These are phyloP conservation scores for Mimumesa dahlbomi DNA, from an alignment of 2,888 invertebrate species.

Conservation along the genomic window DNA sequence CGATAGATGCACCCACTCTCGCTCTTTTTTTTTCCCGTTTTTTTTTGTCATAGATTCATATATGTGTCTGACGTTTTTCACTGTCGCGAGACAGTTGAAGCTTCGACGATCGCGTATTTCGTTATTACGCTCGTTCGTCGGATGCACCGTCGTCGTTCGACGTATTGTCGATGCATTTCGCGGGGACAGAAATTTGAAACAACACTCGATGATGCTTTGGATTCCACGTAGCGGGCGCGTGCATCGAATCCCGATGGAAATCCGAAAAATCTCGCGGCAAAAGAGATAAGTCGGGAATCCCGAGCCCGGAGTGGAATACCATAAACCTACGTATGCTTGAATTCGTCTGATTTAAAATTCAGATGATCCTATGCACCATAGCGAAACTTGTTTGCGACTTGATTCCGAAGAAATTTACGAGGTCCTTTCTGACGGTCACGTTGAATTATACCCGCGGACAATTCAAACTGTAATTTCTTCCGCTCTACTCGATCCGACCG, in stretches of 20 bases:
- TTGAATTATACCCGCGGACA: too few relatives aligned
- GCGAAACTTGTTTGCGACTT: neutral
- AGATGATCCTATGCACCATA: neutral
- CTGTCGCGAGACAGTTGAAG: too few relatives aligned
- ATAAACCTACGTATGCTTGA: too few relatives aligned
- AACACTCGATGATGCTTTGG: neutral
- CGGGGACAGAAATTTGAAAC: neutral
- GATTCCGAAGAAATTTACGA: neutral
- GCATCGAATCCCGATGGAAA: neutral
- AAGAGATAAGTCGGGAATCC: neutral
- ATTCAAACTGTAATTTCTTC: too few relatives aligned
- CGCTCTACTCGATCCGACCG: too few relatives aligned
- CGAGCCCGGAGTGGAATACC: neutral
- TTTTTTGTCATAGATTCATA: too few relatives aligned
- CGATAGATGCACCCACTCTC: too few relatives aligned
- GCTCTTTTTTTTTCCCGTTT: too few relatives aligned
- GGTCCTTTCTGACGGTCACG: neutral
- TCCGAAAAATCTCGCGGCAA: neutral
- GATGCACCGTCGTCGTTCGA: too few relatives aligned
- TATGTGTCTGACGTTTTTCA: too few relatives aligned
- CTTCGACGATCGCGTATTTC: too few relatives aligned
- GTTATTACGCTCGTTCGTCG: too few relatives aligned
- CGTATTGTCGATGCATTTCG: neutral
- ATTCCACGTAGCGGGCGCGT: neutral
- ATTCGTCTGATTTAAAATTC: conserved; percentile 11